These are phyloP conservation scores for Hypothenemus hampei DNA, from an alignment of 1,140 invertebrate species.

Conservation along the genomic window DNA sequence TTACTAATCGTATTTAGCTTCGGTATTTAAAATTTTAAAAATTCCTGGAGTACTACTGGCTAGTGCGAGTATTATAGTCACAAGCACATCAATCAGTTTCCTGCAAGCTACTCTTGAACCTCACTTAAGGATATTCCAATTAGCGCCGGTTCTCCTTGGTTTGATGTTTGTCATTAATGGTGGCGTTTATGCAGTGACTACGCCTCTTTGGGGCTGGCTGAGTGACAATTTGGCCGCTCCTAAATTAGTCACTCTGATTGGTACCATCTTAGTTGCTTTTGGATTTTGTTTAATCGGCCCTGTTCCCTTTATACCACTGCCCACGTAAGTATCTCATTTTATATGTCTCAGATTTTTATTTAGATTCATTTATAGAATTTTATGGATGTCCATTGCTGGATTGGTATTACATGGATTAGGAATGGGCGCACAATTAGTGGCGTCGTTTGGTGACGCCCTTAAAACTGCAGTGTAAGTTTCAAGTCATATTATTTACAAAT, in stretches of 20 bases:
- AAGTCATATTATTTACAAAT: neutral
- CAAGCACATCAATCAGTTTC: conserved; percentile 77
- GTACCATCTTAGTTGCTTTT: conserved; percentile 57
- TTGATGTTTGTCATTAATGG: conserved; percentile 86
- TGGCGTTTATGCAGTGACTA: conserved; percentile 74
- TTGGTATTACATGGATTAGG: conserved; percentile 73
- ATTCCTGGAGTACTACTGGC: conserved; percentile 67
- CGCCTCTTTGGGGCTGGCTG: conserved; percentile 75
- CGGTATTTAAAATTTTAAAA: conserved; percentile 57
- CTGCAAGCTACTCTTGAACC: conserved; percentile 76
- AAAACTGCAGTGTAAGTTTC: conserved; percentile 63
- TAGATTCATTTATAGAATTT: conserved; percentile 48
- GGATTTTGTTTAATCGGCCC: conserved; percentile 72
- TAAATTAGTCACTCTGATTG: conserved; percentile 63
- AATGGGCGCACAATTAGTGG: conserved; percentile 73
- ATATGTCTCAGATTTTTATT: neutral
- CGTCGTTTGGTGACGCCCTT: conserved; percentile 76
- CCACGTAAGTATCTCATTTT: conserved; percentile 50
- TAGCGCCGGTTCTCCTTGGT: conserved; percentile 71
- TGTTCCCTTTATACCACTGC: conserved; percentile 61
- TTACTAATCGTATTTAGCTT: conserved; percentile 45
- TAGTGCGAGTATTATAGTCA: conserved; percentile 63
- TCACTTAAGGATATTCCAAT: conserved; percentile 68
- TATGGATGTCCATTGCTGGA: conserved; percentile 65
- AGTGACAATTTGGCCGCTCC: conserved; percentile 64